Base-by-base conservation (phyloP, 2,888 invertebrate genomes). In the Steinernema scapterisci region DNA sequence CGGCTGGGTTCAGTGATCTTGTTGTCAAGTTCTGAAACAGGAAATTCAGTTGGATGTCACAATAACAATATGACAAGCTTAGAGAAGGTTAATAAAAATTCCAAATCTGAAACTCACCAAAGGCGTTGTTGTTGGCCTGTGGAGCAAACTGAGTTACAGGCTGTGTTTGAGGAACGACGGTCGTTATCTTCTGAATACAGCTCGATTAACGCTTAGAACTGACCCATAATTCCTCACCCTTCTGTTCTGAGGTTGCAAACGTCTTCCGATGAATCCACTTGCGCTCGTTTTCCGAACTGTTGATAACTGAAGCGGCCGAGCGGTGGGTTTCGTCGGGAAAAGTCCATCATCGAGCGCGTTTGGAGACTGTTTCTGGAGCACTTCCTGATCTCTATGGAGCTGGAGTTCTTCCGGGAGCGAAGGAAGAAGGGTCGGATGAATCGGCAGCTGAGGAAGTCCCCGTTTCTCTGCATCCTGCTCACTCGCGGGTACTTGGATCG, bases 1-100 rank as follows among this genome's bases (percentile, higher is more conserved):
- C 27, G 63, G 16, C 9, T 16, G 16, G 63, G 16, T 31, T 63
- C 63, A 16, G 31, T 63, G 63, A 63, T 63, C 63, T 63, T 27
- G 63, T 63, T 63, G 31, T 63, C 63, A 2, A 27, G 63, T 16
- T 63, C 63, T 63, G 27, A 31, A 63, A 27, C n/a, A n/a, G n/a
- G n/a, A n/a, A n/a, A n/a, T n/a, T n/a, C n/a, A n/a, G n/a, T n/a
- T n/a, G n/a, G n/a, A n/a, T n/a, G n/a, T n/a, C n/a, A n/a, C n/a
- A n/a, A n/a, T n/a, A n/a, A n/a, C n/a, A n/a, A n/a, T n/a, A n/a
- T n/a, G n/a, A n/a, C n/a, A n/a, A n/a, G n/a, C n/a, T n/a, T n/a
- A n/a, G n/a, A n/a, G n/a, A n/a, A n/a, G n/a, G n/a, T n/a, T n/a
- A n/a, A 38, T 38, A 9, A 38, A 38, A 38, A 38, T 38, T n/a